phyloP scores from a whole-genome alignment of 1,140 invertebrate genomes.

The Drosophila prosaltans region DNA sequence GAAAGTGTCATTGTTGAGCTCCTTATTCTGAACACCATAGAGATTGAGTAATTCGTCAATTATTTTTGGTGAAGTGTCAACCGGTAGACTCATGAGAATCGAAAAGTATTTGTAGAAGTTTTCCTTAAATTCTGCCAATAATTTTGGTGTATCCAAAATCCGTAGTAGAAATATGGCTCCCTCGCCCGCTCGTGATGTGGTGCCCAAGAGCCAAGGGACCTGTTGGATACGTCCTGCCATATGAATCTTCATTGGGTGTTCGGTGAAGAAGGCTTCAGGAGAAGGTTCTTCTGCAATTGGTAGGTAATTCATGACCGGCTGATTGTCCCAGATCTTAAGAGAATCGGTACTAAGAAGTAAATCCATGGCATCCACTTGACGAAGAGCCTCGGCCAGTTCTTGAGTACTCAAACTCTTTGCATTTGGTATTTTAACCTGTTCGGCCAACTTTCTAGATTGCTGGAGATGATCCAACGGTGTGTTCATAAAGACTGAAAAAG shows the following conservation, averaged over 20 bases:
- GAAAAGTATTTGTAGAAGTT: slow-evolving; percentile 40
- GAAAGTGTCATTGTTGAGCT: slow-evolving; percentile 51
- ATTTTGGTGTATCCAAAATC: slow-evolving; percentile 11
- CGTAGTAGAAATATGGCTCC: slow-evolving; percentile 43
- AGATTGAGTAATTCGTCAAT: slow-evolving; percentile 32
- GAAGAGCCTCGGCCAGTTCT: slow-evolving; percentile 73
- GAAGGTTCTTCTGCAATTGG: slow-evolving; percentile 71
- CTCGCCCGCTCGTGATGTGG: slow-evolving; percentile 71
- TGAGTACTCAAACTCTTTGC: slow-evolving; percentile 25
- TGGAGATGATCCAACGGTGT: slow-evolving; percentile 82
- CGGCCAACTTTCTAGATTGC: slow-evolving; percentile 64
- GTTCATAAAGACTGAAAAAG: slow-evolving; percentile 77
- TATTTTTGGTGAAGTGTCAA: background rate
- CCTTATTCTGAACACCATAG: slow-evolving; percentile 4
- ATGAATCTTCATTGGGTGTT: slow-evolving; percentile 68
- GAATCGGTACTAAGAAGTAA: slow-evolving; percentile 63
- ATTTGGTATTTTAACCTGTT: slow-evolving; percentile 44
- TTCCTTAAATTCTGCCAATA: slow-evolving; percentile 41
- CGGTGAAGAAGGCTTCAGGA: slow-evolving; percentile 77
- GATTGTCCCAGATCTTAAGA: slow-evolving; percentile 75
- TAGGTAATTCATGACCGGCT: slow-evolving; percentile 71
- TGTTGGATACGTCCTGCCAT: slow-evolving; percentile 61
- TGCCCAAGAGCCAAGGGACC: slow-evolving; percentile 82
- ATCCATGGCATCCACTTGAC: slow-evolving; percentile 55
- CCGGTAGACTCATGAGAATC: slow-evolving; percentile 33